Evolutionary conservation across 2,888 invertebrate genomes (phyloP).

Genomic region (Therioaphis trifolii): DNA sequence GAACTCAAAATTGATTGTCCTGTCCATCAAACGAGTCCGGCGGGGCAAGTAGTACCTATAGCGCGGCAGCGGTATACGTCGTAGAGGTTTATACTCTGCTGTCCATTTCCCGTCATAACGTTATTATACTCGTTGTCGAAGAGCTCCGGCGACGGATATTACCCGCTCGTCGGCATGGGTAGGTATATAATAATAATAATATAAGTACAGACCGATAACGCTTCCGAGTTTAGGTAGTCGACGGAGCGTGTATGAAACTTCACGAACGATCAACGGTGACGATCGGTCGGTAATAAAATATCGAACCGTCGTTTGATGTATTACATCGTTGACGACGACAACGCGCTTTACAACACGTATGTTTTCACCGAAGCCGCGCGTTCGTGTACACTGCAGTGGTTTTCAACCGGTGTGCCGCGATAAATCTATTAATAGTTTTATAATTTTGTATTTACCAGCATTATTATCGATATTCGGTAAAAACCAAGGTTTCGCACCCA

Average conservation of each 20-base stretch:
- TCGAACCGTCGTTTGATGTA: neutral
- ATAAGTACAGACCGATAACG: neutral
- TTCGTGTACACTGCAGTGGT: too few species aligned
- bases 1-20: slow-evolving; percentile 57
- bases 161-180: neutral
- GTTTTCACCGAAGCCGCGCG: too few species aligned
- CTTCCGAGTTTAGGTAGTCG: neutral
- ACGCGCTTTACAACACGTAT: too few species aligned
- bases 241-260: neutral
- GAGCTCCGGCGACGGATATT: neutral
- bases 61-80: too few species aligned
- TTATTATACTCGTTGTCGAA: slow-evolving; percentile 24
- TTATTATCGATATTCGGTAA: too few species aligned
- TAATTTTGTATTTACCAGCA: too few species aligned
- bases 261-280: neutral
- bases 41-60: slow-evolving; percentile 5
- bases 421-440: too few species aligned
- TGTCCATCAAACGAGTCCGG: slow-evolving; percentile 53
- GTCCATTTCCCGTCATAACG: slow-evolving; percentile 35
- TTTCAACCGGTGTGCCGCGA: too few species aligned
- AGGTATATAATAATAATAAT: neutral
- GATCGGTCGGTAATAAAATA: too few species aligned
- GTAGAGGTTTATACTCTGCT: neutral
- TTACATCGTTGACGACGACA: too few species aligned
- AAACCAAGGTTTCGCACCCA: too few species aligned